Evolutionary conservation across 2,888 invertebrate species (phyloP).

Genomic region (Stramonita haemastoma): DNA sequence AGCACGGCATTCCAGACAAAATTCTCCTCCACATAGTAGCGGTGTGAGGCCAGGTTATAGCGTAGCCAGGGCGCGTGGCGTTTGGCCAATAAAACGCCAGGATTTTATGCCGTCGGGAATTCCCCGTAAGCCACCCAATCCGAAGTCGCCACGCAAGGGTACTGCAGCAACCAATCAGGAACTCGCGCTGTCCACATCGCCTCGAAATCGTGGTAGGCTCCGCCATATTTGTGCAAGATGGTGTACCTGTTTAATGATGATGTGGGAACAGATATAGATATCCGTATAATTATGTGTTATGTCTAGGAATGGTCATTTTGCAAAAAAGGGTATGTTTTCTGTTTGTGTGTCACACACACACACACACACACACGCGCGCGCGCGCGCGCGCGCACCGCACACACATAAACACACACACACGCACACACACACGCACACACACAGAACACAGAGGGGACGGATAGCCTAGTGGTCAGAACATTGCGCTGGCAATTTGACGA

Average conservation of each 20-base stretch:
- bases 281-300: no score
- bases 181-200: slow-evolving; percentile 42
- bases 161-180: slow-evolving; percentile 28
- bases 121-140: slow-evolving; percentile 39
- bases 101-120: slow-evolving; percentile 43
- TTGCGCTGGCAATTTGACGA: no score
- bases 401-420: no score
- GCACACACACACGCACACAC: no score
- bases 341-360: no score
- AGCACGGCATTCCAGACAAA: slow-evolving; percentile 21
- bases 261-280: no score
- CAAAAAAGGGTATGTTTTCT: no score
- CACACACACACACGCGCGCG: no score
- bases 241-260: background rate
- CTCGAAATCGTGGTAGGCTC: slow-evolving; percentile 41
- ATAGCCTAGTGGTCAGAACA: no score
- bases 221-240: slow-evolving; percentile 28
- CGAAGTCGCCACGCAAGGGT: slow-evolving; percentile 34
- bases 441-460: no score
- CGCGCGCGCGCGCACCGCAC: no score
- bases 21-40: slow-evolving; percentile 28
- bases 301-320: no score
- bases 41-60: slow-evolving; percentile 31
- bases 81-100: slow-evolving; percentile 37
- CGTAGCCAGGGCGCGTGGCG: slow-evolving; percentile 34